Base-by-base conservation (phyloP, 2,113 vertebrate genomes). In the Neolamprologus ventralis region DNA sequence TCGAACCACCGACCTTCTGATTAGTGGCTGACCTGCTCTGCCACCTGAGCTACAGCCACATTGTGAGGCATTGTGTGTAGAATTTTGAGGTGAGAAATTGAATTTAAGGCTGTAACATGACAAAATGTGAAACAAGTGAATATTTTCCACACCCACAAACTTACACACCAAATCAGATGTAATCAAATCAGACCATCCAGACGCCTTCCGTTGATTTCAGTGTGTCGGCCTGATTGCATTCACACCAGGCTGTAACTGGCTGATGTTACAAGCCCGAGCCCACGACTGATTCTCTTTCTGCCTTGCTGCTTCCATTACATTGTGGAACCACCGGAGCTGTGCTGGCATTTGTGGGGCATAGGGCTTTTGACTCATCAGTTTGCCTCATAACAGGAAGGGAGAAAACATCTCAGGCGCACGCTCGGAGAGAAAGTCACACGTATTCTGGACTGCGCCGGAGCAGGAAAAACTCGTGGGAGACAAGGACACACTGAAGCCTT, bases 241-340 rank as follows among this genome's bases (percentile, higher is more conserved):
- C 58, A 49, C 92, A 86, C 83, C 55, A 87, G 89, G 81, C 85
- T 93, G 37, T 87, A 86, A 82, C 55, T 49, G 90, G 83, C 83
- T 82, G 89, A 84, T 23, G 47, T 83, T 89, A 90, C 93, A 93
- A 95, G 93, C 88, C 87, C 13, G 58, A 94, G 84, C 93, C 83
- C 90, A 81, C 6, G 75, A 84, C 84, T 89, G 83, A 92, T 91
- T 94, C 80, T 85, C 82, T 90, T 88, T 92, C 91, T 94, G 91
- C 93, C 68, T 92, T 85, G 80, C 84, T 88, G 89, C n/a, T 93
- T 90, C 86, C 88, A 89, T 94, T 93, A 88, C 54, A 86, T 55
- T 88, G 79, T 33, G 23, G 91, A 90, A 88, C 82, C 45, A 85
- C 88, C 53, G 21, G 60, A 89, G 89, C 68, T 53, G 7, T 85